Base-by-base conservation (phyloP, 2,113 vertebrate genomes). In the Xiphorhynchus elegans region DNA sequence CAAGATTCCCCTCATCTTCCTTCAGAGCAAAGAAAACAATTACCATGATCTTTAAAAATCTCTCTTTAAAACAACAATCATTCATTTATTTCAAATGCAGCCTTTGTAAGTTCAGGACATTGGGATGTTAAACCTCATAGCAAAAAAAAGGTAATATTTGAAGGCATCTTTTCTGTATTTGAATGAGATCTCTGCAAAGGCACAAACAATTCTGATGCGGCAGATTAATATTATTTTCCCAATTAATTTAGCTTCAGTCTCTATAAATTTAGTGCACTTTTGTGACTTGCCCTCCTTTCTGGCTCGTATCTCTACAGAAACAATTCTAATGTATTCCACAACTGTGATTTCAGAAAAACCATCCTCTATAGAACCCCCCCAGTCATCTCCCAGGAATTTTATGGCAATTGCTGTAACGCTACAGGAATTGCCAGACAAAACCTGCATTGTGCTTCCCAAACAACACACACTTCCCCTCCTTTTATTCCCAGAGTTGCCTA, bases 401-500 rank as follows among this genome's bases (percentile, higher is more conserved):
- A 35, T 73, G 42, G 64, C 9, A 90, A 94, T 25, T 52, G 87
- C 90, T 70, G 75, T 53, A 69, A 68, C 1, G 62, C 78, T 26
- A 29, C 35, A 24, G 69, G 90, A 76, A 85, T 59, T 24, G 68
- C 75, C 90, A 92, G 88, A 44, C 59, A 74, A 81, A 93, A 75
- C 85, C 84, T 60, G 47, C 59, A 3, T 6, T 19, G 44, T 13
- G 6, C 56, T 94, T 80, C 90, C 25, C 88, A 59, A 89, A 47
- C 74, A 93, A 6, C 78, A 64, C 69, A 17, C 73, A 35, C 39
- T 91, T 92, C 89, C 94, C 95, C 60, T 84, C 69, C 94, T 64
- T 94, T 90, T 81, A 62, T 62, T 75, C 89, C 50, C n/a, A 18
- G 55, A 72, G 68, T 52, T 96, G 93, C 88, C 91, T 72, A 11